Base-by-base conservation (phyloP, 2,888 invertebrate species). In the Antheraea yamamai region DNA sequence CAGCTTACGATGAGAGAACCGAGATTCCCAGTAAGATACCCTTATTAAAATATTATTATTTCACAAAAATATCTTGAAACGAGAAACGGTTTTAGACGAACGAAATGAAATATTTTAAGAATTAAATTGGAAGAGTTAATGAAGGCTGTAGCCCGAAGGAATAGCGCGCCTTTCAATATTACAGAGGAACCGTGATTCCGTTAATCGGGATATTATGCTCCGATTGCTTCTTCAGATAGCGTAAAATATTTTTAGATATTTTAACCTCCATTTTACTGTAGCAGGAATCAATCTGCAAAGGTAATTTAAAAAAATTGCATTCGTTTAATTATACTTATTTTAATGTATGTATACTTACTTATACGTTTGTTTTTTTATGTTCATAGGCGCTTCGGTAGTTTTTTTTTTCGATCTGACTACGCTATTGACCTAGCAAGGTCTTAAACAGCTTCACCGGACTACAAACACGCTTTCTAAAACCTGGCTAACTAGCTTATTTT, bases 171-270 rank as follows among this genome's bases (percentile, higher is more conserved):
- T 89, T 91, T 89, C 87, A 88, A 90, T 91, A 89, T 88, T 82
- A 85, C 82, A 80, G 84, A 83, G 85, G 87, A 81, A 86, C 85
- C 81, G 81, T 83, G 89, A 89, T 88, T 85, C 81, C 81, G 78
- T 87, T 93, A 93, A 94, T 92, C 90, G 91, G 84, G 91, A 92
- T 91, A 90, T 92, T 89, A 88, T 92, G 91, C 92, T 90, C 86
- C 84, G 87, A 88, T 89, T 84, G 81, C 83, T 81, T 82, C 78
- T 87, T 79, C 83, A 85, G 82, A 85, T 82, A 84, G 77, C 79
- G 77, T 70, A 79, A 81, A 80, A 74, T 74, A 74, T 74, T 66
- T 72, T 73, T 73, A 73, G 35, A 73, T 71, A 75, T 39, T 70
- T 70, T 70, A 75, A 39, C 18, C 61, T 20, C 61, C 68, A 61